A percentile compares a stretch with the other conserved stretches of the same genome.
phyloP scores from a whole-genome alignment of 2,113 vertebrate genomes.

The Pterocles gutturalis region DNA sequence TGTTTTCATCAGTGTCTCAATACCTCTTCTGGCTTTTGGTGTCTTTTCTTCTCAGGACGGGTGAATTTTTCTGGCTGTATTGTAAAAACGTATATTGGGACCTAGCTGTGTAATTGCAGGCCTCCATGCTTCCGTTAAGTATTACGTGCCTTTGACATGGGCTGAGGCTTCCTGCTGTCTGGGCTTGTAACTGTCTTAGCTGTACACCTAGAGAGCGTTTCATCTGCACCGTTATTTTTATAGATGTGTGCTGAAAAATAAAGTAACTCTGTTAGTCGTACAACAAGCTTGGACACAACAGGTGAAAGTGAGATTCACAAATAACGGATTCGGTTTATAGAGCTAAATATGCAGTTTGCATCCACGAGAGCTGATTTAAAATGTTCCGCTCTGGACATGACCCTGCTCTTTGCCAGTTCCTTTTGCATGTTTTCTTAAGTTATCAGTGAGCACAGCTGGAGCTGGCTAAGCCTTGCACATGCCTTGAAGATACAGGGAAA shows the following conservation, averaged over 20 bases:
- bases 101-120: not conserved
- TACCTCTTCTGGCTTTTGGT: not conserved
- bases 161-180: not conserved
- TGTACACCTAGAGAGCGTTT: not conserved
- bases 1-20: not conserved
- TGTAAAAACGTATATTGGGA: not conserved
- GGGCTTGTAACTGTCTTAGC: not conserved
- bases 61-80: not conserved
- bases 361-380: not conserved
- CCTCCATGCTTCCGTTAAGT: not conserved
- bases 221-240: not conserved
- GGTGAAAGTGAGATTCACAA: not conserved
- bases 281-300: rapidly evolving
- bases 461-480: not conserved
- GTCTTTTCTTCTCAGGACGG: not conserved
- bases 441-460: not conserved
- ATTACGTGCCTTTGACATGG: not conserved
- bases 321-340: not conserved
- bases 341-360: rapidly evolving
- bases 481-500: not conserved
- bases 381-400: not conserved
- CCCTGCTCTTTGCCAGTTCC: not conserved
- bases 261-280: not conserved
- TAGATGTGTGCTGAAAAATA: not conserved
- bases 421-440: not conserved